Evolutionary conservation across 2,113 vertebrate species (phyloP).

Genomic region (Corydoras sp.): DNA sequence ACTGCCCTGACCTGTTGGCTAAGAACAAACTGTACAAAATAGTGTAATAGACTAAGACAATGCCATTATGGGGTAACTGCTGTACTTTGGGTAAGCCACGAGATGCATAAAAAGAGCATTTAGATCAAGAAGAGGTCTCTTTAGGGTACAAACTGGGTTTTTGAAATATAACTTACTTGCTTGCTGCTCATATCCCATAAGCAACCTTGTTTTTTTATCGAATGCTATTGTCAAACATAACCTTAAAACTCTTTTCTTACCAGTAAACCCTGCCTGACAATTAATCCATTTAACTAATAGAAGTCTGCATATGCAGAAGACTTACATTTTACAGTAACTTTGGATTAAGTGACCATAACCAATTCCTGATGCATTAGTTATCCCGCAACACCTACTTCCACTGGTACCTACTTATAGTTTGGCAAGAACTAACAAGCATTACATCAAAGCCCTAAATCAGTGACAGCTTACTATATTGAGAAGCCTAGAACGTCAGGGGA

Average conservation of each 20-base stretch:
- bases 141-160: no score
- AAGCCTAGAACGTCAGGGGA: constrained; percentile 21
- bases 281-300: no score
- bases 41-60: constrained; percentile 27
- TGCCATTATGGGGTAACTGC: constrained; percentile 26
- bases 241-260: no score
- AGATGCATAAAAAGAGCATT: constrained; percentile 12
- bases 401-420: not conserved
- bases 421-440: constrained; percentile 5
- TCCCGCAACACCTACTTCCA: not conserved
- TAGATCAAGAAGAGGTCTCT: not conserved
- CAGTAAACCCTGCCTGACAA: no score
- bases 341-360: not conserved
- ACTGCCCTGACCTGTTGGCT: constrained; percentile 51
- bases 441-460: constrained; percentile 23
- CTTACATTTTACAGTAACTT: no score
- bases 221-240: no score
- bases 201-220: no score
- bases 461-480: constrained; percentile 7
- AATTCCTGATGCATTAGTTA: not conserved
- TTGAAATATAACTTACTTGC: no score
- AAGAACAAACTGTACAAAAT: constrained; percentile 39
- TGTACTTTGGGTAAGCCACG: constrained; percentile 6
- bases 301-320: no score
- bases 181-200: no score